Evolutionary conservation across 2,888 invertebrate species (phyloP), one percentile per base, ranked within the genome.

Genomic region (Gryllus longicercus): DNA sequence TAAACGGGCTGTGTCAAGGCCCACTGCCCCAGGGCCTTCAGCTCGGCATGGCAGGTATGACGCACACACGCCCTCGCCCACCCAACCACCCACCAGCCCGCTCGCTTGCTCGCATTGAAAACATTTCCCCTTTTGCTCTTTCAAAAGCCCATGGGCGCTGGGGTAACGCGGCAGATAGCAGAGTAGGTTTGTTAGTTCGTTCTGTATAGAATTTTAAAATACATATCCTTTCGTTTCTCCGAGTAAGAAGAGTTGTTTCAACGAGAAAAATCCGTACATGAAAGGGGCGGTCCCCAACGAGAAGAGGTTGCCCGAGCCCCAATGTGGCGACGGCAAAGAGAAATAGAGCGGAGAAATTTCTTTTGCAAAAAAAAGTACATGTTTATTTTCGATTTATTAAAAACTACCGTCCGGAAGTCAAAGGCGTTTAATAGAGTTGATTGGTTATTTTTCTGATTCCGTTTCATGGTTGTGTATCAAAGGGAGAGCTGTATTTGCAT

Each of bases 191-290:
- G 63, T 63, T 63, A 63, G 16, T 63, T 63, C 63, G 63, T 8
- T 16, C 63, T 63, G 63, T 63, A 63, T 63, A 63, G 63, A 63
- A 63, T 63, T 63, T 63, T 63, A 63, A 63, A 63, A 63, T 63
- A 63, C 63, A 63, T 63, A n/a, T 63, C n/a, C 63, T 14, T 18
- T 14, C n/a, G 4, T 18, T 5, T n/a, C 63, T 63, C 63, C n/a
- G 63, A 63, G n/a, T 63, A 63, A 63, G 63, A 63, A 63, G 63
- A 63, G 63, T 18, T 63, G 63, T 63, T 63, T 63, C 63, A n/a
- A 63, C 63, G n/a, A 63, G 12, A n/a, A 63, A 63, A 63, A 63
- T 14, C 8, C 16, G 63, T 18, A 63, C 63, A 63, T 63, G 63
- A 63, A 63, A 63, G 63, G n/a, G n/a, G 16, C 63, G 63, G 63